phyloP scores from a whole-genome alignment of 2,888 invertebrate genomes.

The Ichneumoninae sp. region DNA sequence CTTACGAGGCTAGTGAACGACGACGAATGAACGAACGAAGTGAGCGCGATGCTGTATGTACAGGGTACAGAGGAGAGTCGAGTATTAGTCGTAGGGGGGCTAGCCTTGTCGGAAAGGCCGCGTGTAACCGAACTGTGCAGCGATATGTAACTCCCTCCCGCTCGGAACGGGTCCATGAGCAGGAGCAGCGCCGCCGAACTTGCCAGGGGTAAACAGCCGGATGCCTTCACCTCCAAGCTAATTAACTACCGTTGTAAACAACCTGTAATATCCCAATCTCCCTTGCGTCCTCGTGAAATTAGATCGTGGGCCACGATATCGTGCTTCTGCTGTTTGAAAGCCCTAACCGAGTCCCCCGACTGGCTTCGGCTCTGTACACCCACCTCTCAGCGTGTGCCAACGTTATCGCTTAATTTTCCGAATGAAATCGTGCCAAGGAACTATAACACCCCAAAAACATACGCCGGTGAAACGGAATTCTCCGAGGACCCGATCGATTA shows the following conservation, averaged over 20 bases:
- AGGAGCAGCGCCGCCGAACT: constrained; percentile 56
- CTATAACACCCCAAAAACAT: background rate
- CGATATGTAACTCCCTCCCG: constrained; percentile 26
- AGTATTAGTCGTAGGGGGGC: background rate
- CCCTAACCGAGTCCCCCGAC: constrained; percentile 31
- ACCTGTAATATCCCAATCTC: constrained; percentile 72
- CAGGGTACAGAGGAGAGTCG: background rate
- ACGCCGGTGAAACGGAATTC: background rate
- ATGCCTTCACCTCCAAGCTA: constrained; percentile 67
- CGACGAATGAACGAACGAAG: constrained; percentile 4
- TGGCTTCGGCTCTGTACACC: constrained; percentile 35
- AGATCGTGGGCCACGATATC: constrained; percentile 65
- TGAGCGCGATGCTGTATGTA: background rate
- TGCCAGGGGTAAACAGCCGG: constrained; percentile 66
- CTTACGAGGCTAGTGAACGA: constrained; percentile 16
- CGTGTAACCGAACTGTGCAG: constrained; percentile 42
- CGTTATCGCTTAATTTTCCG: constrained; percentile 68
- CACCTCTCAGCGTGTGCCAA: constrained; percentile 31
- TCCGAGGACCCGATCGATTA: background rate
- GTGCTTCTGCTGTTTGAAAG: constrained; percentile 47
- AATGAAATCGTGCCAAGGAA: constrained; percentile 56
- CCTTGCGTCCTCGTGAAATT: constrained; percentile 58
- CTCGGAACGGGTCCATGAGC: background rate
- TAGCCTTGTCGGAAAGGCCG: background rate
- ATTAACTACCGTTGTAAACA: constrained; percentile 74